These are phyloP conservation scores for Xyrauchen texanus DNA, from an alignment of 2,113 vertebrate genomes.

Conservation along the genomic window DNA sequence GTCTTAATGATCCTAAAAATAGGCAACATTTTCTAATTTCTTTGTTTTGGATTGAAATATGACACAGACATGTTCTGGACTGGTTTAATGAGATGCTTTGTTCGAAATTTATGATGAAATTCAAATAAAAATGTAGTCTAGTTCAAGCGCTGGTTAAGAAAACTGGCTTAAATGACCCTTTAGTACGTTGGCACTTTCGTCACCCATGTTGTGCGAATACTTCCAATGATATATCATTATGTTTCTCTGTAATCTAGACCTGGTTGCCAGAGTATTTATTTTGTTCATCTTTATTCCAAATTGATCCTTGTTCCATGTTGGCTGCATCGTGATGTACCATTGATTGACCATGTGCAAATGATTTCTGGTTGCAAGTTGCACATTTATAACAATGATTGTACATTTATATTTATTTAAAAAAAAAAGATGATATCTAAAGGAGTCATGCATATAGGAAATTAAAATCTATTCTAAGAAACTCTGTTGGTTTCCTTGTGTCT, in stretches of 20 bases:
- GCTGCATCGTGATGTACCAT: constrained; percentile 71
- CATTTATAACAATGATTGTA: constrained; percentile 82
- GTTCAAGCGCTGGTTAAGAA: background rate
- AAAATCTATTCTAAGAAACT: constrained; percentile 54
- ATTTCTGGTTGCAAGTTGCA: constrained; percentile 78
- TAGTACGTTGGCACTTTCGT: too few relatives aligned
- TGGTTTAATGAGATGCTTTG: too few relatives aligned
- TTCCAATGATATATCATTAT: background rate
- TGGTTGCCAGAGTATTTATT: constrained; percentile 10
- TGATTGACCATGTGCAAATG: constrained; percentile 73
- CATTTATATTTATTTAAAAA: constrained; percentile 79
- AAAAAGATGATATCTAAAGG: constrained; percentile 60
- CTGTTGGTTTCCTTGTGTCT: background rate
- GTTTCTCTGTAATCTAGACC: constrained; percentile 24
- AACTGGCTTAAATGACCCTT: background rate
- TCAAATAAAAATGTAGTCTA: background rate
- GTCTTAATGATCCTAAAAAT: too few relatives aligned
- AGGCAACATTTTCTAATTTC: too few relatives aligned
- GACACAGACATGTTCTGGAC: too few relatives aligned
- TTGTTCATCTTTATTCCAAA: constrained; percentile 31
- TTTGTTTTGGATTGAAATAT: too few relatives aligned
- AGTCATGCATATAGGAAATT: constrained; percentile 45
- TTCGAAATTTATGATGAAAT: too few relatives aligned
- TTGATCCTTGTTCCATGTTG: constrained; percentile 59
- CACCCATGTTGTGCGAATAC: background rate